Conservation (phyloP, 2,888 invertebrate species). For the Phyllotreta cruciferae region DNA sequence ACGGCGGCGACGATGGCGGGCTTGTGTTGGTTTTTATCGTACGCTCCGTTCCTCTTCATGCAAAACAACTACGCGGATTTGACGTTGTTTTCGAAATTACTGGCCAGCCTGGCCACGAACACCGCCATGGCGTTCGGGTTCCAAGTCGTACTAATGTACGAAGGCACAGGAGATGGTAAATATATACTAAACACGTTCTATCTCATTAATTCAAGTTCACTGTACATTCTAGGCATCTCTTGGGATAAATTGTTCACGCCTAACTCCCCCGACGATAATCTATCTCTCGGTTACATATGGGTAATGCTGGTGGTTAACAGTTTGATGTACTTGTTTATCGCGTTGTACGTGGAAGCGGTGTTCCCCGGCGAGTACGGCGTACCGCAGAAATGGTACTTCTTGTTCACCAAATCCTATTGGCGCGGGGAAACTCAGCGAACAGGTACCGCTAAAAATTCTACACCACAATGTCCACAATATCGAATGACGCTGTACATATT, state of each 20-base stretch:
- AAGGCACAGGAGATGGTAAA: conserved; percentile 73
- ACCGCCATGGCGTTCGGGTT: conserved; percentile 83
- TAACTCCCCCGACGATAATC: conserved; percentile 71
- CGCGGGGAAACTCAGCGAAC: conserved; percentile 53
- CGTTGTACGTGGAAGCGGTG: conserved; percentile 87
- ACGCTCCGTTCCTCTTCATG: conserved; percentile 75
- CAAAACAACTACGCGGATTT: conserved; percentile 69
- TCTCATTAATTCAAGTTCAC: no score
- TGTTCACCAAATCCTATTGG: conserved; percentile 69
- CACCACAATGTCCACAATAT: no score
- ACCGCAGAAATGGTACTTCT: conserved; percentile 82
- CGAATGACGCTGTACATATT: no score
- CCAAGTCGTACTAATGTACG: conserved; percentile 74
- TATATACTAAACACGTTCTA: no score
- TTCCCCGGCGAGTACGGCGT: conserved; percentile 88
- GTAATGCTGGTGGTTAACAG: conserved; percentile 75
- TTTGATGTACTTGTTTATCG: conserved; percentile 74
- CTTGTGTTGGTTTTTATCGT: conserved; percentile 77
- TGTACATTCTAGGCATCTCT: conserved; percentile 64
- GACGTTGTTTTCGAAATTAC: conserved; percentile 66
- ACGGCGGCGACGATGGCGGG: conserved; percentile 80
- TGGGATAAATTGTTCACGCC: conserved; percentile 70
- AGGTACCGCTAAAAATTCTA: no score
- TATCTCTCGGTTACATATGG: conserved; percentile 74
- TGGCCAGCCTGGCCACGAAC: conserved; percentile 74